Evolutionary conservation across 1,140 invertebrate species (phyloP).

Genomic region (Prorops nasuta): DNA sequence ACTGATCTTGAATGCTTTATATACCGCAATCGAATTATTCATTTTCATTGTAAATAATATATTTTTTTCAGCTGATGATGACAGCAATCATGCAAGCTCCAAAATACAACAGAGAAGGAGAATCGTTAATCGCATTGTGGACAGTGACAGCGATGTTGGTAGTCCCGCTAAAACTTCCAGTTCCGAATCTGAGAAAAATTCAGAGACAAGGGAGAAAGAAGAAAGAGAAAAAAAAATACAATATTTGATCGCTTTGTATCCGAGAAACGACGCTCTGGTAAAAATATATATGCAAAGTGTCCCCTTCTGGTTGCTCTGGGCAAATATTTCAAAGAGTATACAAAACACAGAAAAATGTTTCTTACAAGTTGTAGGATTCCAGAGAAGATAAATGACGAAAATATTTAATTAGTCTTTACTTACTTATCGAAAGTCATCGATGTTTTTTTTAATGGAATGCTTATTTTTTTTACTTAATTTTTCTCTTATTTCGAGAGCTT

Average conservation of each 20-base stretch:
- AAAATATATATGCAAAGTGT: neutral
- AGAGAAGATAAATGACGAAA: no score
- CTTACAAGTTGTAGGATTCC: no score
- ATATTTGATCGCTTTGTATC: conserved; percentile 40
- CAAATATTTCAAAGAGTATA: no score
- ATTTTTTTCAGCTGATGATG: conserved; percentile 38
- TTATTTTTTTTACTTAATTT: no score
- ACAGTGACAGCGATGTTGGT: conserved; percentile 48
- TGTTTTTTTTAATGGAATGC: no score
- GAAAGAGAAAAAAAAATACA: conserved; percentile 38
- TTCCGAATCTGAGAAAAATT: conserved; percentile 25
- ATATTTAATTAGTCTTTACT: no score
- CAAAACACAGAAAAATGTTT: neutral
- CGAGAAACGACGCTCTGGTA: conserved; percentile 33
- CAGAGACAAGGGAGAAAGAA: conserved; percentile 35
- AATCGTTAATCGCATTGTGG: conserved; percentile 44
- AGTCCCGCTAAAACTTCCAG: conserved; percentile 25
- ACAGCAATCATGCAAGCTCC: conserved; percentile 38
- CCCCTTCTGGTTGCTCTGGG: no score
- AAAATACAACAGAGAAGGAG: conserved; percentile 39
- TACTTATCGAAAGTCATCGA: no score
- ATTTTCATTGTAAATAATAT: neutral
- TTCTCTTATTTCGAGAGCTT: no score
- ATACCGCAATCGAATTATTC: no score
- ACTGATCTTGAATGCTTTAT: no score